Percentiles rank a stretch among this genome's conserved stretches.
phyloP scores from a whole-genome alignment of 2,888 invertebrate species.

The Ectemnius continuus region DNA sequence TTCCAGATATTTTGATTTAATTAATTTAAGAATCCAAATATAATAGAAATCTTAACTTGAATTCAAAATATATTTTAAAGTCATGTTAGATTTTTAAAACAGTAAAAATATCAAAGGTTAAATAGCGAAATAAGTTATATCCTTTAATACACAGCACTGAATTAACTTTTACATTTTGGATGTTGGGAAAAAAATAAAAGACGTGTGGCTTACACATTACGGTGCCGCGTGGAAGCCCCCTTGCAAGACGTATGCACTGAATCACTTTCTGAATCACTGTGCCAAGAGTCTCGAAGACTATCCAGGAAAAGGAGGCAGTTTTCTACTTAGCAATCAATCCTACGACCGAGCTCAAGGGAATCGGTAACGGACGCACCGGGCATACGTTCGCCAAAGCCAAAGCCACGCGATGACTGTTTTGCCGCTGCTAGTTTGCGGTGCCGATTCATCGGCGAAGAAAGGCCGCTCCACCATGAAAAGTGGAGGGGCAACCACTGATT shows the following conservation, averaged over 20 bases:
- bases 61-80: too few relatives aligned
- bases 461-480: constrained; percentile 48
- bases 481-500: constrained; percentile 48
- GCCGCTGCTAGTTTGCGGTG: constrained; percentile 47
- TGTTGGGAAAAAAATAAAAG: too few relatives aligned
- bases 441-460: constrained; percentile 61
- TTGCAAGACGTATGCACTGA: constrained; percentile 1
- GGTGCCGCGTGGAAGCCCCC: too few relatives aligned
- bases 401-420: constrained; percentile 63
- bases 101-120: too few relatives aligned
- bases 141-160: too few relatives aligned
- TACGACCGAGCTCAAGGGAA: constrained; percentile 24
- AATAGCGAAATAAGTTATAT: too few relatives aligned
- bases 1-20: too few relatives aligned
- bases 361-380: constrained; percentile 37
- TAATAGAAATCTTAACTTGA: too few relatives aligned
- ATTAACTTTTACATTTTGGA: too few relatives aligned
- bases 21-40: too few relatives aligned
- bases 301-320: constrained; percentile 14
- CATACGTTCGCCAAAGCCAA: constrained; percentile 45
- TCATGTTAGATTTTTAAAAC: too few relatives aligned
- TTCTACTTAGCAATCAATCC: constrained; percentile 24
- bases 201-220: too few relatives aligned
- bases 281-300: constrained; percentile 6
- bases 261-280: constrained; percentile 19